These are phyloP conservation scores for Aphelenchoides avenae DNA, from an alignment of 1,140 invertebrate genomes.

Conservation along the genomic window DNA sequence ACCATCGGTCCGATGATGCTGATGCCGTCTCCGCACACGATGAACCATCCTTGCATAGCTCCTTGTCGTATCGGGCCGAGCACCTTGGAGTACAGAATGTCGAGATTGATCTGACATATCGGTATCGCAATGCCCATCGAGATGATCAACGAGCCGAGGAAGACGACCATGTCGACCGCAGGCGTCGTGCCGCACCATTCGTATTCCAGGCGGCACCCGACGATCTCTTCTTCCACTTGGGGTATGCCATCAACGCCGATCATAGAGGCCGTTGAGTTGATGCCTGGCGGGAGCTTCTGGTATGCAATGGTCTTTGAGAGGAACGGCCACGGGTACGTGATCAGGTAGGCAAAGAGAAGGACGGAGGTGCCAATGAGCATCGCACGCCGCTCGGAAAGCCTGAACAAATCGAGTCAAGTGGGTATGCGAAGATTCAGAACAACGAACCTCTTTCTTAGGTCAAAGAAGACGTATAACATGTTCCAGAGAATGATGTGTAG, in stretches of 20 bases:
- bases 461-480: constrained; percentile 36
- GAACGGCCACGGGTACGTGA: constrained; percentile 40
- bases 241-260: not conserved
- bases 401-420: constrained; percentile 4
- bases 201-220: constrained; percentile 23
- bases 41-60: constrained; percentile 3
- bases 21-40: constrained; percentile 21
- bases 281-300: constrained; percentile 5
- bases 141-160: constrained; percentile 23
- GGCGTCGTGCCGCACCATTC: constrained; percentile 28
- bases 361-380: not conserved
- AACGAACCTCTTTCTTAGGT: constrained; percentile 26
- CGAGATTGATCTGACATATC: constrained; percentile 28
- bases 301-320: constrained; percentile 18
- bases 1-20: too few species aligned
- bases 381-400: constrained; percentile 24
- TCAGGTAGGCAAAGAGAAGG: constrained; percentile 14
- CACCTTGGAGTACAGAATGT: constrained; percentile 29
- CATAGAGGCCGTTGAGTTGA: constrained; percentile 5
- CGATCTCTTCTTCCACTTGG: constrained; percentile 1
- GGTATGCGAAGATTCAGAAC: not conserved
- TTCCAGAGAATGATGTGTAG: too few species aligned
- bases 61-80: constrained; percentile 11
- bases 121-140: constrained; percentile 23
- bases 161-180: constrained; percentile 22